Conservation (phyloP, 2,797 vertebrate species). For the Myotis planiceps region DNA sequence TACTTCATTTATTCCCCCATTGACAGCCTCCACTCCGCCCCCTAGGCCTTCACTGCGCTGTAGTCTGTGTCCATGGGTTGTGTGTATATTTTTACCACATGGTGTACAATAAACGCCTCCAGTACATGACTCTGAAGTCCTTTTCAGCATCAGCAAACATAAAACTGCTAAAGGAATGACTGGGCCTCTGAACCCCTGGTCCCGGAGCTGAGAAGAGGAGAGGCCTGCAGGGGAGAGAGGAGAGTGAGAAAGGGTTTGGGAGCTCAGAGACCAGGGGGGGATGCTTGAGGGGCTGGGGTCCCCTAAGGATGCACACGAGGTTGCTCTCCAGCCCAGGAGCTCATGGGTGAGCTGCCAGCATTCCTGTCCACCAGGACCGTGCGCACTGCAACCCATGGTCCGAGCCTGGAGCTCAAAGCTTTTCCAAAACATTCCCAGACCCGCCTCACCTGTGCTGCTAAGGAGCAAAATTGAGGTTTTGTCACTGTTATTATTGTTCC, state of each 20-base stretch:
- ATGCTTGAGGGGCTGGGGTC: neutral
- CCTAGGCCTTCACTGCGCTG: too few relatives aligned
- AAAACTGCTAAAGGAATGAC: neutral
- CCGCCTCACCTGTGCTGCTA: neutral
- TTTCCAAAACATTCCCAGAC: neutral
- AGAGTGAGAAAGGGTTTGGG: neutral
- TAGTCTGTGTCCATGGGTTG: too few relatives aligned
- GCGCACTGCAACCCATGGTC: neutral
- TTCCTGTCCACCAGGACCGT: neutral
- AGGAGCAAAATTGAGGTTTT: neutral
- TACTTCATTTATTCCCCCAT: too few relatives aligned
- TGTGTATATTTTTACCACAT: neutral
- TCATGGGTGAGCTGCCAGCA: too few relatives aligned
- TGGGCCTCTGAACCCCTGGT: too few relatives aligned
- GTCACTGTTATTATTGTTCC: neutral
- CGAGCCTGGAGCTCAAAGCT: too few relatives aligned
- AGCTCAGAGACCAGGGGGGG: neutral
- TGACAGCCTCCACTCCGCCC: too few relatives aligned
- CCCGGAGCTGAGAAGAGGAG: neutral
- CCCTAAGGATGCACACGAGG: too few relatives aligned
- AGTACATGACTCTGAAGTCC: neutral
- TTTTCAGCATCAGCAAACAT: neutral
- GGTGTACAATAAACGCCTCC: neutral
- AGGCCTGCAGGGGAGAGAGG: accelerated
- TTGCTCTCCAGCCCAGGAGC: neutral